Evolutionary conservation across 2,797 vertebrate species (phyloP).

Genomic region (Lepilemur septentrionalis): DNA sequence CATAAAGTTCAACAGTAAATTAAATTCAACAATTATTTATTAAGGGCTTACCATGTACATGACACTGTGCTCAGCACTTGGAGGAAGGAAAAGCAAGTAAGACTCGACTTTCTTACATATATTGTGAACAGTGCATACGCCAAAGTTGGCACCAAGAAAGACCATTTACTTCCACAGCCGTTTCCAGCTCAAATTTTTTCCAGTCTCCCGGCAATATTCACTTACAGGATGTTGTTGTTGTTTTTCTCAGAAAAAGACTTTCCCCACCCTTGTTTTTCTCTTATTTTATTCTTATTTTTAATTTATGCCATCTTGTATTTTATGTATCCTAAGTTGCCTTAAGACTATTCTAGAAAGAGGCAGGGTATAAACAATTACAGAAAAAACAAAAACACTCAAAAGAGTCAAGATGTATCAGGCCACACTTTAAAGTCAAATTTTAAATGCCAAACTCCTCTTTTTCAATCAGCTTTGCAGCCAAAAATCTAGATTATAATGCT

Average conservation of each 20-base stretch:
- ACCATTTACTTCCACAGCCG: background rate
- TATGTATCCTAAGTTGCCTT: constrained; percentile 31
- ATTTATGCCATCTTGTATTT: constrained; percentile 73
- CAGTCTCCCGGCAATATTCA: constrained; percentile 66
- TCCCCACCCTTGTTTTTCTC: constrained; percentile 72
- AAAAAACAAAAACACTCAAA: background rate
- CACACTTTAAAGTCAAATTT: background rate
- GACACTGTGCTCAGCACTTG: background rate
- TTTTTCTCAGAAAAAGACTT: constrained; percentile 72
- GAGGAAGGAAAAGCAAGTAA: background rate
- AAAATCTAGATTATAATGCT: background rate
- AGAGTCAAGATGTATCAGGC: background rate
- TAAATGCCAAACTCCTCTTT: background rate
- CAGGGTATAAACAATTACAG: constrained; percentile 6
- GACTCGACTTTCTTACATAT: constrained; percentile 30
- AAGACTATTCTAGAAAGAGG: background rate
- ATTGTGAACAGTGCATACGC: background rate
- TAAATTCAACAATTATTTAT: background rate
- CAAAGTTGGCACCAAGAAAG: background rate
- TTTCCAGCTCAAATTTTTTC: constrained; percentile 57
- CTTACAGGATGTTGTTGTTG: constrained; percentile 66
- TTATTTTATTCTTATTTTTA: constrained; percentile 67
- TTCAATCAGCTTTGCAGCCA: background rate
- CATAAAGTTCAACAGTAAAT: background rate
- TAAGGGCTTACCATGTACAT: background rate